Base-by-base conservation (phyloP, 2,797 vertebrate species). In the Vireo griseus region DNA sequence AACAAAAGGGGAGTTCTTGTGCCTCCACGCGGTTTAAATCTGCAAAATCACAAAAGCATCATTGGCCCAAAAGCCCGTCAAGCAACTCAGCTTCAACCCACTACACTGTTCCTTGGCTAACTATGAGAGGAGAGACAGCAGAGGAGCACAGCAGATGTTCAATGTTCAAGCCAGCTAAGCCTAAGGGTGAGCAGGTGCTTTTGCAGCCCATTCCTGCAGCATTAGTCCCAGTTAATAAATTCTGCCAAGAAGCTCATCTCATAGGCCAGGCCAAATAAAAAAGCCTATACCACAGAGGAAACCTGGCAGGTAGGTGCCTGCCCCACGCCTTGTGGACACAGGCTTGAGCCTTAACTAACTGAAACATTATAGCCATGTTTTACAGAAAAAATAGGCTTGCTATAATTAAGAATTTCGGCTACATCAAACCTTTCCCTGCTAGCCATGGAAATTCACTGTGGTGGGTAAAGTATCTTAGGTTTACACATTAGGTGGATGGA, bases 381-480 rank as follows among this genome's bases (percentile, higher is more conserved):
- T 80, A 50, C 37, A 88, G 82, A 48, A 92, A 83, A 89, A 76
- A 63, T 5, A 57, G 20, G 28, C 21, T 59, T 58, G 21, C 65
- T 66, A 17, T 21, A 93, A 81, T 84, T 75, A 86, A 84, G 66
- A 92, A 86, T 78, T 65, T 61, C 66, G 57, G 50, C 28, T 88
- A n/a, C 71, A 80, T 71, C 65, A 86, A 62, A 77, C 25, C 31
- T 74, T 84, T 78, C 29, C 61, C 35, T 86, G 73, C 35, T 90
- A 72, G 76, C 52, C 79, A 61, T 39, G 69, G 52, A 94, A 96
- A 95, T 69, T 95, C 55, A 51, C 87, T 71, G 86, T 42, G 72
- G 83, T 74, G 31, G 72, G 52, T 92, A 86, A 95, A 80, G 79
- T 67, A 45, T 65, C 48, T 86, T 37, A 62, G 63, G 17, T 63